A percentile compares a stretch with the other conserved stretches of the same genome.
Conservation (phyloP, 1,140 invertebrate species). For the Diachasma alloeum region DNA sequence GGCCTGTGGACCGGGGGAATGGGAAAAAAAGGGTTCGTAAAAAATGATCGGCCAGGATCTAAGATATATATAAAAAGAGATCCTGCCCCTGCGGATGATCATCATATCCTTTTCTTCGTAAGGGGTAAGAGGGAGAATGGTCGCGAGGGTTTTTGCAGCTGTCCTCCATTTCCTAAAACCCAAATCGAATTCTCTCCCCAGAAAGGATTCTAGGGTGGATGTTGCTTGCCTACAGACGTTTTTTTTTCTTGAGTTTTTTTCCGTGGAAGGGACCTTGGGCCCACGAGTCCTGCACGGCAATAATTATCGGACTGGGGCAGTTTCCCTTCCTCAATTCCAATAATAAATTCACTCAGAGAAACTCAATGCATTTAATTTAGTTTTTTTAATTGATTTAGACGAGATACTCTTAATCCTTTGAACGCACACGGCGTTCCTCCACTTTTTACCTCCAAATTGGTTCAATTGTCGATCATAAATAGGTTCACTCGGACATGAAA, state of each 20-base stretch:
- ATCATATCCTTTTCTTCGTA: conserved; percentile 53
- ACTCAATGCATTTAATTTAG: background rate
- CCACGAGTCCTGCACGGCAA: background rate
- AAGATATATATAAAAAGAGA: conserved; percentile 52
- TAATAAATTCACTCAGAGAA: too few species aligned
- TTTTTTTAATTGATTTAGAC: too few species aligned
- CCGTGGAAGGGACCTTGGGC: conserved; percentile 55
- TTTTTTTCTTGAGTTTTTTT: background rate
- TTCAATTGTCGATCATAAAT: too few species aligned
- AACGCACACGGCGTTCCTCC: too few species aligned
- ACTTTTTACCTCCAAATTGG: too few species aligned
- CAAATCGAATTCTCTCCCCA: conserved; percentile 35
- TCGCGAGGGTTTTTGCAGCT: conserved; percentile 61
- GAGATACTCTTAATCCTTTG: too few species aligned
- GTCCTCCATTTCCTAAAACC: conserved; percentile 36
- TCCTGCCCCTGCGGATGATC: conserved; percentile 38
- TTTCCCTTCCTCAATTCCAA: background rate
- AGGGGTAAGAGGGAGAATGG: conserved; percentile 36
- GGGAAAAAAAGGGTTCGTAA: conserved; percentile 40
- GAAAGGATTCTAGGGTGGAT: conserved; percentile 58
- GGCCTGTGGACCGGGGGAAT: conserved; percentile 2
- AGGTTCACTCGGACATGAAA: background rate
- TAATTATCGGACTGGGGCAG: background rate
- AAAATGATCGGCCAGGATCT: conserved; percentile 59
- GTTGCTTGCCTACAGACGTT: background rate